Evolutionary conservation across 2,113 vertebrate genomes (phyloP).

Genomic region (Grantiella picta): DNA sequence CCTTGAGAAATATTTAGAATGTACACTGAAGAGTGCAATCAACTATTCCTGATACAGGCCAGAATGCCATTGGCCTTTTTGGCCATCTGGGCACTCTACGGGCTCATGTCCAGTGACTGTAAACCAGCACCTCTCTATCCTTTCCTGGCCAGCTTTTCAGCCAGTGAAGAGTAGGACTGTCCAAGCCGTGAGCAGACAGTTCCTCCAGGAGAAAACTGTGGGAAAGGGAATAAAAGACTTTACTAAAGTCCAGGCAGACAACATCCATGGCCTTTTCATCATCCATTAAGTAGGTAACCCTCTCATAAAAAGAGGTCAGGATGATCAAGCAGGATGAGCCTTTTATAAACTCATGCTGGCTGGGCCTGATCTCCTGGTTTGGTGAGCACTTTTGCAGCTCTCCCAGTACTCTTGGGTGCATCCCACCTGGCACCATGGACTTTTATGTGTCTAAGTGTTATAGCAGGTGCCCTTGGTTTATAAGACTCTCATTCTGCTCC

Average conservation of each 20-base stretch:
- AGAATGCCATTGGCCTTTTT: neutral
- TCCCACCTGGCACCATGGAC: neutral
- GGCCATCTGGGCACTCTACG: neutral
- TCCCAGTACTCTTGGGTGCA: neutral
- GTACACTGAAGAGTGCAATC: neutral
- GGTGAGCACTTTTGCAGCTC: too few relatives aligned
- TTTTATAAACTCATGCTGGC: neutral
- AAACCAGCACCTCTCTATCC: neutral
- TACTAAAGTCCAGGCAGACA: neutral
- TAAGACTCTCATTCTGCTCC: neutral
- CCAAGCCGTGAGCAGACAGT: neutral
- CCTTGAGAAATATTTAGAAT: neutral
- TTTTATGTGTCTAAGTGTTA: neutral
- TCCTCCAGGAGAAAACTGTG: neutral
- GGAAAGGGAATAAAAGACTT: neutral
- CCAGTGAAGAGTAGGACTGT: fast-evolving
- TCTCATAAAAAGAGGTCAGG: neutral
- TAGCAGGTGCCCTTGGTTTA: neutral
- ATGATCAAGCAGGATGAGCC: neutral
- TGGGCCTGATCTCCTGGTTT: neutral
- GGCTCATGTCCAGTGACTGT: neutral
- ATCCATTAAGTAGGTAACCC: neutral
- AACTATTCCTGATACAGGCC: neutral
- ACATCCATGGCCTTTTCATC: neutral
- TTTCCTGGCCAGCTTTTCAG: neutral